Percentiles rank a stretch among this genome's conserved stretches.
These are phyloP conservation scores for Nomada goodeniana DNA, from an alignment of 2,888 invertebrate species.

Conservation along the genomic window DNA sequence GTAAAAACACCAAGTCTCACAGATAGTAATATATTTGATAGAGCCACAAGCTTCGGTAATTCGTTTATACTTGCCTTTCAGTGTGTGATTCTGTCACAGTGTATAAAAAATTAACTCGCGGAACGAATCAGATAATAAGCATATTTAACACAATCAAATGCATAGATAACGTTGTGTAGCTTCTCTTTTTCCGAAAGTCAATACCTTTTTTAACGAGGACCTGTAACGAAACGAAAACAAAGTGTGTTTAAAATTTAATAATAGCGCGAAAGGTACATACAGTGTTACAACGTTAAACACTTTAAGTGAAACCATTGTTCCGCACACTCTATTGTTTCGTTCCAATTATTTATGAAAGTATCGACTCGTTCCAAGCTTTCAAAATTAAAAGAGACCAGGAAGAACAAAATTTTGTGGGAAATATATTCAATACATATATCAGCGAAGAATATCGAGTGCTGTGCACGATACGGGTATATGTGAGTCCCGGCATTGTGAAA, in stretches of 20 bases:
- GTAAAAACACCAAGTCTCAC: conserved; percentile 46
- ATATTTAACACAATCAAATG: conserved; percentile 1
- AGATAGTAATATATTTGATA: conserved; percentile 34
- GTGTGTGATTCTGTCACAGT: conserved; percentile 39
- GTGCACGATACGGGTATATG: conserved; percentile 3
- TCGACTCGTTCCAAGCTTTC: conserved; percentile 1
- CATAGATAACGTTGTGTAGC: not conserved
- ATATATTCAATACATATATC: conserved; percentile 7
- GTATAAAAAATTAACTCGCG: conserved; percentile 25
- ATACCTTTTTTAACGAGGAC: conserved; percentile 7
- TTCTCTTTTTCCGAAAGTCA: conserved; percentile 7
- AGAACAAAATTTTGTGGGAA: not conserved
- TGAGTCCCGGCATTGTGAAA: conserved; percentile 49
- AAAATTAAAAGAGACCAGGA: conserved; percentile 10
- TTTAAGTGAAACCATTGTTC: conserved; percentile 23
- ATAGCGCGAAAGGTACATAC: conserved; percentile 28
- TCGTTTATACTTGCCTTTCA: conserved; percentile 44
- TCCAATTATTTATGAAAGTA: conserved; percentile 15
- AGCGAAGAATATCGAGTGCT: not conserved
- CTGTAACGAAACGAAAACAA: conserved; percentile 10
- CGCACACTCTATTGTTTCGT: conserved; percentile 27
- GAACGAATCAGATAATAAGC: conserved; percentile 10
- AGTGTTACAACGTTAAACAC: conserved; percentile 14
- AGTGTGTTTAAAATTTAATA: conserved; percentile 34
- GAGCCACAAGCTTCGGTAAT: conserved; percentile 37